Evolutionary conservation across 2,888 invertebrate species (phyloP), one percentile per base, ranked within the genome.

Genomic region (Pharmacophagus antenor): DNA sequence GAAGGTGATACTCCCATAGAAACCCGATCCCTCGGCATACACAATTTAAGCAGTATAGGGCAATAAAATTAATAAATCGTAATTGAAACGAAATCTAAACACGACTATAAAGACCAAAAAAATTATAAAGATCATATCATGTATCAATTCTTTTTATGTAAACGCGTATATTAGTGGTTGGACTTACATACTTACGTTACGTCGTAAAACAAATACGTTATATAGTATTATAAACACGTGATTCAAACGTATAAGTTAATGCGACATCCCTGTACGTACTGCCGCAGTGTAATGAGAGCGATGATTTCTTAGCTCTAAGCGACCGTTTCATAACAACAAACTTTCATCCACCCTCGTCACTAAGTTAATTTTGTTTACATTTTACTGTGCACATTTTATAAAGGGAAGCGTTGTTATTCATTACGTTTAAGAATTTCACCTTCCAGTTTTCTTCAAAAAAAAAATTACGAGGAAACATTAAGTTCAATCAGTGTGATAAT

Each of bases 251-350:
- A n/a, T n/a, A n/a, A 10, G 2, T n/a, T 3, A 37, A 37, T 49
- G 52, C 61, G 73, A n/a, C 77, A 84, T 41, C 85, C 86, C 83
- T 84, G 61, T 54, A 57, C 56, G 62, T 64, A 68, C 70, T 68
- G 72, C 68, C 66, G 67, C 70, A 58, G 68, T 70, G 73, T 84
- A 84, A 86, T 83, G 70, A 74, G 68, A 70, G 79, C 78, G 84
- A 85, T 85, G 86, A 88, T 86, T 84, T 85, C 83, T 80, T 79
- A 78, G 77, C 82, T 80, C 74, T 77, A 78, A 81, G 74, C 78
- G 75, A 72, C 76, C 70, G 77, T 77, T 77, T 81, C 82, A 84
- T 81, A 82, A 83, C 79, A 77, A 75, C 73, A 70, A 76, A 75
- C 69, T 78, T 73, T 67, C 71, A 70, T 70, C 77, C 72, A 78